These are phyloP conservation scores for Bostrychus sinensis DNA, from an alignment of 2,113 vertebrate species.

Conservation along the genomic window DNA sequence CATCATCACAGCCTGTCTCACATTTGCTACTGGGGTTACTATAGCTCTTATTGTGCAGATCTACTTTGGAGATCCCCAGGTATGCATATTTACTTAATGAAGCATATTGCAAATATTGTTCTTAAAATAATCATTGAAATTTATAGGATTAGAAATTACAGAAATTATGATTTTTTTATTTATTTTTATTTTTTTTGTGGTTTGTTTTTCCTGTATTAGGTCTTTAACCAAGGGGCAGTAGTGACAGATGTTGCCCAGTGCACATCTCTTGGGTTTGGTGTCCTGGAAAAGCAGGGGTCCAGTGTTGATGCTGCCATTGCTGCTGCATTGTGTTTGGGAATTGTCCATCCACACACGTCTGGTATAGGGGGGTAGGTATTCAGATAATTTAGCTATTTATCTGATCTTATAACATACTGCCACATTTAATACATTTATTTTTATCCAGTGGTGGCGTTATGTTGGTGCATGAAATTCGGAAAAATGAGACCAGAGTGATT, in stretches of 20 bases:
- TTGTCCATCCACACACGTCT: slow-evolving; percentile 92
- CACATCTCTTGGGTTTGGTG: slow-evolving; percentile 87
- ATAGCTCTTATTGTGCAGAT: slow-evolving; percentile 97
- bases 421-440: not conserved
- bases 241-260: slow-evolving; percentile 91
- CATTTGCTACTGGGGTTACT: slow-evolving; percentile 92
- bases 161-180: too few relatives aligned
- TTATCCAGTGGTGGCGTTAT: slow-evolving; percentile 91
- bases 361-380: slow-evolving; percentile 92
- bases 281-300: slow-evolving; percentile 88
- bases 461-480: slow-evolving; percentile 93
- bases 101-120: not conserved
- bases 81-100: slow-evolving; percentile 45
- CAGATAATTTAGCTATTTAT: not conserved
- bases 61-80: slow-evolving; percentile 97
- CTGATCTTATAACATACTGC: too few relatives aligned
- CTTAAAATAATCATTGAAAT: too few relatives aligned
- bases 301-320: slow-evolving; percentile 93
- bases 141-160: too few relatives aligned
- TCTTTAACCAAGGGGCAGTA: slow-evolving; percentile 91
- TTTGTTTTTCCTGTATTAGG: too few relatives aligned
- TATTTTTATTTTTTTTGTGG: too few relatives aligned
- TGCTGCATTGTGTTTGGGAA: slow-evolving; percentile 88
- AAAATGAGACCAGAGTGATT: slow-evolving; percentile 90
- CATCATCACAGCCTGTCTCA: slow-evolving; percentile 96